A percentile compares a stretch with the other conserved stretches of the same genome.
phyloP scores from a whole-genome alignment of 1,140 invertebrate genomes.

The Pogonus chalceus region DNA sequence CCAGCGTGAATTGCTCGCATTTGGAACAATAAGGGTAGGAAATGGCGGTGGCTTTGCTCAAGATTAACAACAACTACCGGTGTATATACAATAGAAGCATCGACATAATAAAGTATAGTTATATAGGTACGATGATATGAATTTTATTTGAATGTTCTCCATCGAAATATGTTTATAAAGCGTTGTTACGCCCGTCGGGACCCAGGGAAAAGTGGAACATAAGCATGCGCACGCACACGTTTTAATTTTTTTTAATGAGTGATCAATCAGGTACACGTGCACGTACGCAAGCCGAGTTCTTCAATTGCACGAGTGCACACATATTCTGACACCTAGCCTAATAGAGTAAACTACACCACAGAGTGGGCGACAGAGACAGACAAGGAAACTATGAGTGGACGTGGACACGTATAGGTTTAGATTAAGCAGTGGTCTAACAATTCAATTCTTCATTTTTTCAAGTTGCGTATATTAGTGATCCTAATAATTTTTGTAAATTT shows the following conservation, averaged over 20 bases:
- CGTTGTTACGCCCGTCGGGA: not conserved
- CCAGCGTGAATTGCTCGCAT: not conserved
- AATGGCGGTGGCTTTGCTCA: not conserved
- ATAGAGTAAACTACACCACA: slow-evolving; percentile 4
- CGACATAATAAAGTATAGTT: not conserved
- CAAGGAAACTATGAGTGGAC: not conserved
- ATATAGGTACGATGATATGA: not conserved
- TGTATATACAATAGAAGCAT: slow-evolving; percentile 1
- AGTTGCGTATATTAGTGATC: too few relatives aligned
- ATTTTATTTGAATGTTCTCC: not conserved
- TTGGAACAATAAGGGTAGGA: not conserved
- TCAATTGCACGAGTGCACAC: not conserved
- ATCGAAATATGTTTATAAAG: not conserved
- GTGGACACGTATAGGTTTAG: too few relatives aligned
- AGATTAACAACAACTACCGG: not conserved
- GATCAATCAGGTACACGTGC: not conserved
- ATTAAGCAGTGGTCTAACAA: too few relatives aligned
- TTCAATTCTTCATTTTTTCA: too few relatives aligned
- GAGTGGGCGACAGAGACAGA: not conserved
- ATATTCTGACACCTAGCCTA: slow-evolving; percentile 7
- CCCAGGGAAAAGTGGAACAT: not conserved
- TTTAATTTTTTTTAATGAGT: not conserved
- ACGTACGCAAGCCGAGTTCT: not conserved
- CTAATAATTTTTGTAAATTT: too few relatives aligned
- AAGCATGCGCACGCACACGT: not conserved